Evolutionary conservation across 2,113 vertebrate genomes (phyloP).

Genomic region (Thalassoma bifasciatum): DNA sequence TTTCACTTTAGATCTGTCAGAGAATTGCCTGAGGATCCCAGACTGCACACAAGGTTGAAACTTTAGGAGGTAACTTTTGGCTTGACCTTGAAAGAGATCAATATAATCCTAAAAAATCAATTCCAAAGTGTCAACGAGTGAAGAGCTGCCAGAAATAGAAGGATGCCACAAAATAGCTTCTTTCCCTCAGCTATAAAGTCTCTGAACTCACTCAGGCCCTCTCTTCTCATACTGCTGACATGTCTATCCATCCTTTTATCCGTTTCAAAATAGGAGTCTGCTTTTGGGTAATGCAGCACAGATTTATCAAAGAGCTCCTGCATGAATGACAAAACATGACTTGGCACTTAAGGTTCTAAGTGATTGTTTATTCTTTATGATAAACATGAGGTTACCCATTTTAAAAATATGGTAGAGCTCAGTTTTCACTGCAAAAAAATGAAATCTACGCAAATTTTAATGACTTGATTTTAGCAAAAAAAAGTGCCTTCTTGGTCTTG

Average conservation of each 20-base stretch:
- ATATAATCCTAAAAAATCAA: constrained; percentile 24
- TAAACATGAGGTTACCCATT: too few relatives aligned
- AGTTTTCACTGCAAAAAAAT: too few relatives aligned
- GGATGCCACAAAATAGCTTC: background rate
- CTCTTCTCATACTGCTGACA: background rate
- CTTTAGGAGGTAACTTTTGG: constrained; percentile 8
- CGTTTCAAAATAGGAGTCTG: too few relatives aligned
- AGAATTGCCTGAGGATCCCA: constrained; percentile 32
- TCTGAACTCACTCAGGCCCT: background rate
- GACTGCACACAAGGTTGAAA: constrained; percentile 6
- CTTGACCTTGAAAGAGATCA: constrained; percentile 8
- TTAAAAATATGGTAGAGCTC: too few relatives aligned
- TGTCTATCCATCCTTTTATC: background rate
- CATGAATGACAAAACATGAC: too few relatives aligned
- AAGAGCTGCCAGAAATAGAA: constrained; percentile 22
- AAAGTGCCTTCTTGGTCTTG: too few relatives aligned
- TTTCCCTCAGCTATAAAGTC: background rate
- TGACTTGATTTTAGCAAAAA: too few relatives aligned
- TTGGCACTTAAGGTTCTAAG: too few relatives aligned
- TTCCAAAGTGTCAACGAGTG: background rate
- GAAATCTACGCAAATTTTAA: too few relatives aligned
- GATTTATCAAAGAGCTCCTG: too few relatives aligned
- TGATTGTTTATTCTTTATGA: too few relatives aligned
- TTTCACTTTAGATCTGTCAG: constrained; percentile 40
- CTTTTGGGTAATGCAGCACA: too few relatives aligned